Percentiles rank a stretch among this genome's conserved stretches.
Evolutionary conservation across 2,888 invertebrate species (phyloP).

Genomic region (Hyles lineata): DNA sequence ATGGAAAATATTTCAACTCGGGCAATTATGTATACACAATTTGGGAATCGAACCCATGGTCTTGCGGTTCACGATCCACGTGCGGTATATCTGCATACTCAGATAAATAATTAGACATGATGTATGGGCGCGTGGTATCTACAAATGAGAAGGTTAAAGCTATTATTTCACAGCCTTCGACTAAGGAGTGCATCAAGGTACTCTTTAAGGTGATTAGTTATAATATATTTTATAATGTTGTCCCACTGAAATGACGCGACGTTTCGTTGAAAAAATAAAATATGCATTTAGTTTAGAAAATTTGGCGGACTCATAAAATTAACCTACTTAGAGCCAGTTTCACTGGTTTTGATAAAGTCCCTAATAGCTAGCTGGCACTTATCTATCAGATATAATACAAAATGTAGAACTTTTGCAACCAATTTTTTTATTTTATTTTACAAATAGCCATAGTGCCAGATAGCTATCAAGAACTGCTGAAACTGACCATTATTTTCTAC

Average conservation of each 20-base stretch:
- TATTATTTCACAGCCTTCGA: constrained; percentile 82
- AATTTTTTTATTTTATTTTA: too few relatives aligned
- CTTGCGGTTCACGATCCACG: background rate
- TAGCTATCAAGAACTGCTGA: too few relatives aligned
- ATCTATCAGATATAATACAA: too few relatives aligned
- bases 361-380: too few relatives aligned
- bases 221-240: background rate
- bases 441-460: too few relatives aligned
- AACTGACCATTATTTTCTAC: too few relatives aligned
- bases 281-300: background rate
- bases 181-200: constrained; percentile 69
- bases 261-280: background rate
- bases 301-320: background rate
- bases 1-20: too few relatives aligned
- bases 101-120: background rate
- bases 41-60: background rate
- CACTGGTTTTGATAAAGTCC: too few relatives aligned
- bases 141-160: constrained; percentile 80
- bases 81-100: background rate
- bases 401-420: too few relatives aligned
- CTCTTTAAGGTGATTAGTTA: constrained; percentile 42
- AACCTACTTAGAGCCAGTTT: background rate
- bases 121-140: constrained; percentile 54
- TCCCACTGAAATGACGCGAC: background rate
- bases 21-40: too few relatives aligned